phyloP scores from a whole-genome alignment of 1,140 invertebrate species.

The Ridgeia piscesae region DNA sequence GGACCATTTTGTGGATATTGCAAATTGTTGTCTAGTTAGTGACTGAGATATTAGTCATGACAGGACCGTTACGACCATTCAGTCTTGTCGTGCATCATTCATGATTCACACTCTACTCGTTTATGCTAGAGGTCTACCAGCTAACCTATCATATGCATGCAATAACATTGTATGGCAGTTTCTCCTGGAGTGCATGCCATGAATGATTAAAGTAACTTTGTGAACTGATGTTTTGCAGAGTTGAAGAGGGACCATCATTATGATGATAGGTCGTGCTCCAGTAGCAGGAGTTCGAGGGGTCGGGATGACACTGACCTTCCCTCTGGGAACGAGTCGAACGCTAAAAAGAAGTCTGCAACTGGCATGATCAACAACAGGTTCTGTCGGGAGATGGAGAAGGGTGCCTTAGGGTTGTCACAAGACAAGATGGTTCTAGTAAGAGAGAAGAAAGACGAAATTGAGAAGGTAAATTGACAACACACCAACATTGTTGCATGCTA shows the following conservation, averaged over 20 bases:
- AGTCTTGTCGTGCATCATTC: neutral
- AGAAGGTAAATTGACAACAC: slow-evolving; percentile 22
- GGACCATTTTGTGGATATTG: neutral
- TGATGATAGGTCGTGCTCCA: neutral
- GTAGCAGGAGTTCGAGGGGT: neutral
- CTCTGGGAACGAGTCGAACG: neutral
- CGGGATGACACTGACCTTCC: neutral
- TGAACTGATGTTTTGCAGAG: neutral
- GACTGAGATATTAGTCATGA: neutral
- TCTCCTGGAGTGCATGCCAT: neutral
- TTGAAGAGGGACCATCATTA: neutral
- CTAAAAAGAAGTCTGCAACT: neutral
- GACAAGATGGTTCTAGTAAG: slow-evolving; percentile 28
- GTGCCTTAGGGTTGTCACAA: slow-evolving; percentile 17
- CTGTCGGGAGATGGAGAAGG: slow-evolving; percentile 15
- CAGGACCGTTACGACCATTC: neutral
- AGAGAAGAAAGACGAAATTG: slow-evolving; percentile 34
- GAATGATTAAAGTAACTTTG: neutral
- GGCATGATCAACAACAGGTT: slow-evolving; percentile 4
- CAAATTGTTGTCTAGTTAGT: neutral
- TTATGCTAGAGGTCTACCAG: neutral
- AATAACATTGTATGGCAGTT: neutral
- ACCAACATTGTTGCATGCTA: neutral
- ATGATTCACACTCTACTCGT: neutral
- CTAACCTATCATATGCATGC: neutral